Conservation (phyloP, 2,113 vertebrate genomes). For the Rhinichthys klamathensis region DNA sequence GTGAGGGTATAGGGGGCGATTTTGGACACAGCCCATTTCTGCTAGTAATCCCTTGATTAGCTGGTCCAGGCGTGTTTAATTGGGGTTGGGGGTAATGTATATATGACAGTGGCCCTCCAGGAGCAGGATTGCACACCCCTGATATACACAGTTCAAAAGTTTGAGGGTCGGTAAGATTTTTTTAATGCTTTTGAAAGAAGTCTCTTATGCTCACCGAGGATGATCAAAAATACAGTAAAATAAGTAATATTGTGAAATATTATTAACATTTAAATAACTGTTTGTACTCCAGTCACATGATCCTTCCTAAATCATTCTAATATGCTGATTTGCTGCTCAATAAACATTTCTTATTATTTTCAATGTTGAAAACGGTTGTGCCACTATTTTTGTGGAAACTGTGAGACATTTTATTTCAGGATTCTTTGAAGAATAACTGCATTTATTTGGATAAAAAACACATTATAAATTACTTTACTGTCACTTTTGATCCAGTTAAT, state of each 20-base stretch:
- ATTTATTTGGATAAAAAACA: background rate
- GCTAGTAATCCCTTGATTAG: too few relatives aligned
- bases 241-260: background rate
- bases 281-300: background rate
- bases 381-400: too few relatives aligned
- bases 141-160: background rate
- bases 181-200: background rate
- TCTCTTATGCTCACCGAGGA: background rate
- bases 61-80: too few relatives aligned
- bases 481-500: background rate
- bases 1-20: too few relatives aligned
- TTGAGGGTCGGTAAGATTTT: background rate
- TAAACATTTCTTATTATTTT: background rate
- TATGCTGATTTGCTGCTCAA: background rate
- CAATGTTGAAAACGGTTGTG: background rate
- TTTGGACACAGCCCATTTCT: too few relatives aligned
- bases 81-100: too few relatives aligned
- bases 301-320: background rate
- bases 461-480: background rate
- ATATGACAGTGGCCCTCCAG: too few relatives aligned
- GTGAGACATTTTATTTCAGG: too few relatives aligned
- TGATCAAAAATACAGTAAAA: background rate
- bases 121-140: too few relatives aligned
- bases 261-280: background rate
- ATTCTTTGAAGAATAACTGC: too few relatives aligned